A percentile compares a stretch with the other conserved stretches of the same genome.
Conservation (phyloP, 2,888 invertebrate genomes). For the Temnothorax unifasciatus region DNA sequence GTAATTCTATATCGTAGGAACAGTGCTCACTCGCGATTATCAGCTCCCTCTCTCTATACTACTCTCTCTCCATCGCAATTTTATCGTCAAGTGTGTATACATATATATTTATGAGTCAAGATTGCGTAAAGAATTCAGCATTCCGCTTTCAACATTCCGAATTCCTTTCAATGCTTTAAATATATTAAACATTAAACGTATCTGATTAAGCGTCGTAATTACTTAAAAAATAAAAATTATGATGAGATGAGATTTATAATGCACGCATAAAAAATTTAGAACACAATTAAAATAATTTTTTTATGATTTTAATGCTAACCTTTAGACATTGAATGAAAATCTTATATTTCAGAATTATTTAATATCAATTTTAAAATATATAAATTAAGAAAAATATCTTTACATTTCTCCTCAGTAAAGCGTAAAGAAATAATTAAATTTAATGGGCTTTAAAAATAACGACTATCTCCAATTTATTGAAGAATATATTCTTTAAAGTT, state of each 20-base stretch:
- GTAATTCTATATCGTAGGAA: conserved; percentile 8
- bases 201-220: neutral
- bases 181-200: neutral
- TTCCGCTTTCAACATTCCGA: conserved; percentile 20
- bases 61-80: neutral
- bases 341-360: neutral
- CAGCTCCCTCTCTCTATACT: neutral
- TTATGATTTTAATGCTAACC: neutral
- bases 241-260: neutral
- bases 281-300: neutral
- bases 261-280: neutral
- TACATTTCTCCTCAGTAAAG: no score
- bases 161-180: neutral
- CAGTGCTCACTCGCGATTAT: neutral
- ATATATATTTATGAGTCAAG: conserved; percentile 2
- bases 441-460: no score
- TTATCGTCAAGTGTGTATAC: neutral
- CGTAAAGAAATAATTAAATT: no score
- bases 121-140: conserved; percentile 24
- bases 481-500: neutral
- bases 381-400: no score
- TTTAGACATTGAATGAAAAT: neutral
- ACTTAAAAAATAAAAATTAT: neutral
- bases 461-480: neutral
- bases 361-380: no score